Conservation (phyloP, 1,140 invertebrate species). For the Capitella teleta region DNA sequence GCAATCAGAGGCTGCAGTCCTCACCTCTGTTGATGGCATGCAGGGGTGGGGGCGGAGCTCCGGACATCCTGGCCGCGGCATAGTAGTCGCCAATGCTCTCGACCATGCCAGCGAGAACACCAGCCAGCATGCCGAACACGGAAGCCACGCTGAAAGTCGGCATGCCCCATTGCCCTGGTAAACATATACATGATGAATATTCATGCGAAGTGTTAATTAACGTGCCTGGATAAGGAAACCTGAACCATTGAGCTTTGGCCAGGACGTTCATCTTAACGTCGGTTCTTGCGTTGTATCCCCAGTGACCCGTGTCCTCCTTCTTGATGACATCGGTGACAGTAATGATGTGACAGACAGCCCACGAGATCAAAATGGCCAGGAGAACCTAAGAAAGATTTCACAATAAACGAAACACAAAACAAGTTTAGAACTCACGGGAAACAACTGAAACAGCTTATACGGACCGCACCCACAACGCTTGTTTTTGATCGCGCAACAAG, state of each 20-base stretch:
- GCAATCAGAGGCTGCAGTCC: too few relatives aligned
- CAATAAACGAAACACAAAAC: background rate
- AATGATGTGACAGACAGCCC: conserved; percentile 63
- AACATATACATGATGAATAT: background rate
- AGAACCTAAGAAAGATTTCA: conserved; percentile 28
- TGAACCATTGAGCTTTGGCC: conserved; percentile 66
- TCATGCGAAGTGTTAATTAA: background rate
- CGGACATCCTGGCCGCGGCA: conserved; percentile 20
- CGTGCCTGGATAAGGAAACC: conserved; percentile 68
- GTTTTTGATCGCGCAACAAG: conserved; percentile 45
- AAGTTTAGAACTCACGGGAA: conserved; percentile 50
- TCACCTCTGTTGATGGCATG: conserved; percentile 8
- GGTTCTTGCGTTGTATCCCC: conserved; percentile 61
- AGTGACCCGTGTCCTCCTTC: too few relatives aligned
- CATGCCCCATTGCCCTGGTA: conserved; percentile 27
- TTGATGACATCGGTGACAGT: conserved; percentile 59
- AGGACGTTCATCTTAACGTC: conserved; percentile 66
- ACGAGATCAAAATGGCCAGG: conserved; percentile 66
- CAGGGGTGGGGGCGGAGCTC: background rate
- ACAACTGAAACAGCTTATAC: conserved; percentile 61
- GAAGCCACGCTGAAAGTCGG: conserved; percentile 23
- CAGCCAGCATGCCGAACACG: conserved; percentile 31
- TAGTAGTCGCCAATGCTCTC: conserved; percentile 36
- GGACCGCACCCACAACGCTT: conserved; percentile 27
- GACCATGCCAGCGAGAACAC: conserved; percentile 28